These are phyloP conservation scores for Liasis olivaceus DNA, from an alignment of 2,797 vertebrate species.

Conservation along the genomic window DNA sequence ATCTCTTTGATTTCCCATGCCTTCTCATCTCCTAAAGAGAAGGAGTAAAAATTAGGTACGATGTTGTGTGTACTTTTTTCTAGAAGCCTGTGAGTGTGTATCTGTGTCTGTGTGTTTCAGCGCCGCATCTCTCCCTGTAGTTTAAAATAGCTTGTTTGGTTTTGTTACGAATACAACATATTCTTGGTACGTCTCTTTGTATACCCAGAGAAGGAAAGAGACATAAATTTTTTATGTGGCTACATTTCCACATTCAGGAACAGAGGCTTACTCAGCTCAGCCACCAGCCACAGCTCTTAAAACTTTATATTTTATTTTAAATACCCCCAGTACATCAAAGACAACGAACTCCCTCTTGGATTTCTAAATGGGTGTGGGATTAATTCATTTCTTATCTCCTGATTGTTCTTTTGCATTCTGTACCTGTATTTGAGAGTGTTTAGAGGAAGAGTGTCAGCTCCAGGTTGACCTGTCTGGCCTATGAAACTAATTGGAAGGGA, in stretches of 20 bases:
- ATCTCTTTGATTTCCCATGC: too few species aligned
- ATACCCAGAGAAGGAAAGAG: neutral
- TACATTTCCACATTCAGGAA: neutral
- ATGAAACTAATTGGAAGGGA: neutral
- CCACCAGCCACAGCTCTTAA: neutral
- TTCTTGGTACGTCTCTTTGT: neutral
- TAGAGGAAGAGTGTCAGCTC: neutral
- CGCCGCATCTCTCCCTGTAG: too few species aligned
- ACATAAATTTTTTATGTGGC: neutral
- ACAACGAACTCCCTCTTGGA: neutral
- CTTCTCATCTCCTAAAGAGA: too few species aligned
- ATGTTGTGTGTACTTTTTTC: neutral
- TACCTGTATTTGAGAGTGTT: neutral
- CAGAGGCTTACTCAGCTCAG: neutral
- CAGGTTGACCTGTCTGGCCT: neutral
- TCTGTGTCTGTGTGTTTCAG: neutral
- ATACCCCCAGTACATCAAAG: neutral
- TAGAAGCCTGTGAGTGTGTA: neutral
- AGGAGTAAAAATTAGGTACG: too few species aligned
- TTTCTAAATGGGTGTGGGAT: neutral
- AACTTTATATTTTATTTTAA: neutral
- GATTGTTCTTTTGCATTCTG: neutral
- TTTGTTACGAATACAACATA: neutral
- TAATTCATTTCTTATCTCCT: neutral
- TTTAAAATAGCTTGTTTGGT: neutral